Conservation (phyloP, 2,888 invertebrate species). For the Emmelina monodactyla region DNA sequence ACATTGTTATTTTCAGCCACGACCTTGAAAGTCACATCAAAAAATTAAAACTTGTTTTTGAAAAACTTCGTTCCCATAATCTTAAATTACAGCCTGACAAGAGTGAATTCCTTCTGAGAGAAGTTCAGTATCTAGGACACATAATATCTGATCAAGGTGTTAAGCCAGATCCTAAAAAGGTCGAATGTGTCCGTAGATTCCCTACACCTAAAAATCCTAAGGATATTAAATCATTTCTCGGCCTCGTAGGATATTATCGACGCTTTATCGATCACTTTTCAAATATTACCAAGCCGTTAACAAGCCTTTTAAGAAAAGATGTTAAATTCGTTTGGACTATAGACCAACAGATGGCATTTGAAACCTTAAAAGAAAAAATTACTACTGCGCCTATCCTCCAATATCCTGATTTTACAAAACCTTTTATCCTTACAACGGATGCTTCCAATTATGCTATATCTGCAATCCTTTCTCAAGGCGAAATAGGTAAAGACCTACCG, state of each 20-base stretch:
- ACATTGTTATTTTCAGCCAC: constrained; percentile 2
- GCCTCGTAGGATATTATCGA: constrained; percentile 9
- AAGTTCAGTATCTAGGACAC: constrained; percentile 13
- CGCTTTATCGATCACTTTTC: constrained; percentile 10
- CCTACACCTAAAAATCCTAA: constrained; percentile 11
- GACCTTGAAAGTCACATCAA: constrained; percentile 6
- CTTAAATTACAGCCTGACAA: constrained; percentile 18
- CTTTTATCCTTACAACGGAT: constrained; percentile 8
- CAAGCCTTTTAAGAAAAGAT: too few relatives aligned
- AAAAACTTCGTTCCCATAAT: constrained; percentile 4
- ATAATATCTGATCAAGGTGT: constrained; percentile 8
- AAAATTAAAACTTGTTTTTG: constrained; percentile 8
- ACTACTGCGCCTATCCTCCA: constrained; percentile 6
- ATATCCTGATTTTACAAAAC: constrained; percentile 9
- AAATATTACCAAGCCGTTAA: constrained; percentile 6
- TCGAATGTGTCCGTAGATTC: constrained; percentile 5
- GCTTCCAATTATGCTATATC: constrained; percentile 3
- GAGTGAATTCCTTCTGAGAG: constrained; percentile 19
- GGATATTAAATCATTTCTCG: constrained; percentile 16
- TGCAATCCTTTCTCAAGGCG: too few relatives aligned
- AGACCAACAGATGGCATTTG: background rate
- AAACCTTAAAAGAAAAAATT: background rate
- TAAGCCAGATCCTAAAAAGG: constrained; percentile 9
- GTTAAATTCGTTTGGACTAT: background rate
- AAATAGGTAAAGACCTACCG: constrained; percentile 7